phyloP scores from a whole-genome alignment of 2,797 vertebrate species.

The Eremophila alpestris region DNA sequence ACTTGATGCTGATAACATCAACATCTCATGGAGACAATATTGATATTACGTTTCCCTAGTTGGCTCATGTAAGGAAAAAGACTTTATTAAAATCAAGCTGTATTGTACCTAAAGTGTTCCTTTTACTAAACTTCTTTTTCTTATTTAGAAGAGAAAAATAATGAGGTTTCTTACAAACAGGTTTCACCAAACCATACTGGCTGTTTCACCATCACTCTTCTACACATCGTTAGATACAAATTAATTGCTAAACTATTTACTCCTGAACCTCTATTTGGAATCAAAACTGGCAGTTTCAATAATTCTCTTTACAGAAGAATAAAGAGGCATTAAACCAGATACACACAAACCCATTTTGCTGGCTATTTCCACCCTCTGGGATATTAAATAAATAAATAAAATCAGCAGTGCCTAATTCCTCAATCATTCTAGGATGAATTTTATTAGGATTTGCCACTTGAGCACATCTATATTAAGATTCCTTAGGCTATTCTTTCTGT shows the following conservation, averaged over 20 bases:
- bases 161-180: not conserved
- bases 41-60: not conserved
- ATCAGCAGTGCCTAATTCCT: slow-evolving; percentile 21
- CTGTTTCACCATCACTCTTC: not conserved
- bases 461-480: slow-evolving; percentile 46
- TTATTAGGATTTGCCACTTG: slow-evolving; percentile 46
- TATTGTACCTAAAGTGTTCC: not conserved
- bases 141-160: not conserved
- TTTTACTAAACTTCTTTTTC: not conserved
- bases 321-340: not conserved
- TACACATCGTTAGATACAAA: not conserved
- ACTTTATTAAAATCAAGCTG: not conserved
- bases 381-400: slow-evolving; percentile 44
- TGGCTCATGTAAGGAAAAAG: not conserved
- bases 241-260: slow-evolving; percentile 30
- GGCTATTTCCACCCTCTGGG: not conserved
- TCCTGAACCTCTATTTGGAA: not conserved
- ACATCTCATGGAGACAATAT: not conserved
- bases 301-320: not conserved
- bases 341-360: not conserved
- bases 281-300: not conserved
- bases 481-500: slow-evolving; percentile 40
- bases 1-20: not conserved
- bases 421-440: slow-evolving; percentile 19
- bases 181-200: not conserved